Base-by-base conservation (phyloP, 2,797 vertebrate genomes). In the Erpetoichthys calabaricus region DNA sequence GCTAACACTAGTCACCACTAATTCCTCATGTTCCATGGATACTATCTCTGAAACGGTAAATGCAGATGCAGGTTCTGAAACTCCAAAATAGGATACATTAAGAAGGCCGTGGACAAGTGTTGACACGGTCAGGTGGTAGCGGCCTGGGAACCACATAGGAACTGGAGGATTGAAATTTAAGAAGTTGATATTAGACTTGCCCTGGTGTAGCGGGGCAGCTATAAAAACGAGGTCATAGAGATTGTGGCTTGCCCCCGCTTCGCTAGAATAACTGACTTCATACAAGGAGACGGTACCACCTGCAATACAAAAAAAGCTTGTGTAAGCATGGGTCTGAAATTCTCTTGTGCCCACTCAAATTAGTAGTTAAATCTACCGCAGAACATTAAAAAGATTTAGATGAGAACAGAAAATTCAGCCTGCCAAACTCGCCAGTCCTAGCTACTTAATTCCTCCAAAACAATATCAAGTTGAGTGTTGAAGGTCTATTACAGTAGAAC, bases 141-240 rank as follows among this genome's bases (percentile, higher is more conserved):
- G 75, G 0, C 78, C 81, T 0, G 82, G 75, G 63, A 88, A 90
- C 44, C 87, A 78, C 0, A 84, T 76, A 0, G 77, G 77, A 54
- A 95, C 56, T 0, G 87, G 75, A 7, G 89, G 91, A 25, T 86
- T 64, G 41, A 98, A 91, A 63, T 87, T 89, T 0, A 68, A 73
- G 72, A 98, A 98, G 59, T 68, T 60, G 66, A 98, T 88, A 70
- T 89, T 77, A 4, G 90, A 87, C 58, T 85, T 73, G 7, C 70
- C 85, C 58, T 55, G 84, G 69, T 87, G 82, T 9, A 97, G 71
- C 0, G 95, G 91, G 0, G 91, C 78, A 0, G 93, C 91, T 6
- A 99, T 74, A 3, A 98, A 1, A 0, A 98, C 77, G 0, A 99
- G 88, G 68, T 97, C 91, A 0, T 99, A 98, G 5, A 79, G 66